These are phyloP conservation scores for Acleris holmiana DNA, from an alignment of 2,888 invertebrate genomes.

Conservation along the genomic window DNA sequence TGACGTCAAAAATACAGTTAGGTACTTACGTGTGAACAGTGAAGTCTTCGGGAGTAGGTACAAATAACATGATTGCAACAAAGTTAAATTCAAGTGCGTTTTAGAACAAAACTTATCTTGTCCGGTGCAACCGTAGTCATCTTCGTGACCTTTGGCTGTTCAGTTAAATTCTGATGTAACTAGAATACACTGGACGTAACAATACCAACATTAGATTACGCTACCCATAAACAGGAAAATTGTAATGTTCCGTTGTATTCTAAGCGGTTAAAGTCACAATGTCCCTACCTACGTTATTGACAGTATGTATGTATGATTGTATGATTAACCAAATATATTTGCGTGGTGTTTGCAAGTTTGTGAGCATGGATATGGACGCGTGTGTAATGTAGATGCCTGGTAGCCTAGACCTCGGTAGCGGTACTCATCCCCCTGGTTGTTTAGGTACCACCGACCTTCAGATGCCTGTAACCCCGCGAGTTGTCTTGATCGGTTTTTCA, in stretches of 20 bases:
- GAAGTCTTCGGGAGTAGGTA: too few species aligned
- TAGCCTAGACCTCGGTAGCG: conserved; percentile 40
- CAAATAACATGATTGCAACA: too few species aligned
- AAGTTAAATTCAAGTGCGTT: too few species aligned
- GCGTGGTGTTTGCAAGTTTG: conserved; percentile 10
- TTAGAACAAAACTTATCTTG: too few species aligned
- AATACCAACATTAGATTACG: conserved; percentile 11
- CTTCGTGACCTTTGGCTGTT: conserved; percentile 17
- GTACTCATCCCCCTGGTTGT: conserved; percentile 72
- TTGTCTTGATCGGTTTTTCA: conserved; percentile 78
- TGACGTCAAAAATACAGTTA: conserved; percentile 8
- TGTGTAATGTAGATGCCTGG: conserved; percentile 18
- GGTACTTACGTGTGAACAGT: background rate
- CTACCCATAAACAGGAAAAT: conserved; percentile 35
- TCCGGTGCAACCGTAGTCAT: conserved; percentile 4
- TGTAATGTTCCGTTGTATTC: conserved; percentile 27
- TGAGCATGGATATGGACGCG: conserved; percentile 24
- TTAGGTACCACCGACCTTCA: conserved; percentile 78
- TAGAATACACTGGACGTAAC: conserved; percentile 22
- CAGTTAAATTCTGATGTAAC: conserved; percentile 19
- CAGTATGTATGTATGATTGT: background rate
- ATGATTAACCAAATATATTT: conserved; percentile 7
- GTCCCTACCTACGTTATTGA: background rate
- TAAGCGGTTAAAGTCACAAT: conserved; percentile 3
- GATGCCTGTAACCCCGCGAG: conserved; percentile 76